phyloP scores from a whole-genome alignment of 2,797 vertebrate genomes.

The Eurystomus glaucurus region DNA sequence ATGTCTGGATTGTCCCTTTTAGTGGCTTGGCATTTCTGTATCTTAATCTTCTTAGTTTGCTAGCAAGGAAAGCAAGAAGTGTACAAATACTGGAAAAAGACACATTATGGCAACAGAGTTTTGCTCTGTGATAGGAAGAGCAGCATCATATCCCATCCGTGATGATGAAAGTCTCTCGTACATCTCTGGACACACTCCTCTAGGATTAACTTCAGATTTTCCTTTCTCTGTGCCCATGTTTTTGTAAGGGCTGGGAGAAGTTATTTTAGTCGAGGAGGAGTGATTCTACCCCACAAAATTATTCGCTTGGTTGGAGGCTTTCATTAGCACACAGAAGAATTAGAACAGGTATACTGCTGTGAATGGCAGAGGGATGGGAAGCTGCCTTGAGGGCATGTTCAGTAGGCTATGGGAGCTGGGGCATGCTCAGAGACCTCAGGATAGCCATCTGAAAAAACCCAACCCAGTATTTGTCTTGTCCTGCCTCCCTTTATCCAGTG shows the following conservation, averaged over 20 bases:
- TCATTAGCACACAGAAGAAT: background rate
- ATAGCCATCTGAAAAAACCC: background rate
- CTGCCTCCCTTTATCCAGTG: background rate
- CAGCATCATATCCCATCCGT: background rate
- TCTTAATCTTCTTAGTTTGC: slow-evolving; percentile 42
- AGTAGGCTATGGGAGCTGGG: background rate
- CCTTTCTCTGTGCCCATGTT: background rate
- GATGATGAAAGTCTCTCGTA: background rate
- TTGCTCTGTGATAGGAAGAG: background rate
- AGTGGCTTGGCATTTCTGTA: slow-evolving; percentile 48
- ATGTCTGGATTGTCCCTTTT: slow-evolving; percentile 16
- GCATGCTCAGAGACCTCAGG: background rate
- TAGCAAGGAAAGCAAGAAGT: slow-evolving; percentile 13
- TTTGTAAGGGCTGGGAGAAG: background rate
- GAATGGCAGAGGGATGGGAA: background rate
- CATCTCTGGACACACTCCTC: background rate
- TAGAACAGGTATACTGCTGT: background rate
- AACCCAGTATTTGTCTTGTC: background rate
- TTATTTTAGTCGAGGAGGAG: background rate
- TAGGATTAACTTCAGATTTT: slow-evolving; percentile 10
- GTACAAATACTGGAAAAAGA: background rate
- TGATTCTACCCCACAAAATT: background rate
- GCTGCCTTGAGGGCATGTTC: background rate
- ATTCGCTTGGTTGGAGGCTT: background rate
- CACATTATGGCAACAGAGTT: background rate